Evolutionary conservation across 1,140 invertebrate species (phyloP).

Genomic region (Sesamia nonagrioides): DNA sequence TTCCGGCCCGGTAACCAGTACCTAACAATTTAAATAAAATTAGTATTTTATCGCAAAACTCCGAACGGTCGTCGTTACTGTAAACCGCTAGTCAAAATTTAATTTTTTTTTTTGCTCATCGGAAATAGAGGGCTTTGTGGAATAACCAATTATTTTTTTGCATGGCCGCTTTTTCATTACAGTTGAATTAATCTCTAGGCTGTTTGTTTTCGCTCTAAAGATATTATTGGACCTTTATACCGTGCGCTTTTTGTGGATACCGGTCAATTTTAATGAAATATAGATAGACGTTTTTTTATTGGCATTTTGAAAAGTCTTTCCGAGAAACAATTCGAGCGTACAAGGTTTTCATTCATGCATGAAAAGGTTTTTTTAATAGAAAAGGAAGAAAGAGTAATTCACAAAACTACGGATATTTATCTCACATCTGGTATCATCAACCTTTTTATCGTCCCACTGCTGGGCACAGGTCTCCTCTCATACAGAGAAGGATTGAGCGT

Average conservation of each 20-base stretch:
- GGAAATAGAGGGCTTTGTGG: conserved; percentile 71
- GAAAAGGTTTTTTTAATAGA: neutral
- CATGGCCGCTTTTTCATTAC: conserved; percentile 74
- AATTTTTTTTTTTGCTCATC: conserved; percentile 68
- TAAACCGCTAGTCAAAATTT: conserved; percentile 57
- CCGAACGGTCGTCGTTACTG: neutral
- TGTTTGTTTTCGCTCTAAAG: conserved; percentile 63
- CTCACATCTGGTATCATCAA: neutral
- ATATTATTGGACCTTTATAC: conserved; percentile 53
- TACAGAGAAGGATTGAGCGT: too few relatives aligned
- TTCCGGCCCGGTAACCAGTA: neutral
- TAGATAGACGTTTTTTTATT: too few relatives aligned
- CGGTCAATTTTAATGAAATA: too few relatives aligned
- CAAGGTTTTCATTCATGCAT: conserved; percentile 4
- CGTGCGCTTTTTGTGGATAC: conserved; percentile 38
- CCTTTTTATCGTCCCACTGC: too few relatives aligned
- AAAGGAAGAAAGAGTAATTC: neutral
- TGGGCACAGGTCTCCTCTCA: too few relatives aligned
- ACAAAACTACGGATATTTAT: neutral
- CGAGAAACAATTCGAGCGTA: conserved; percentile 26
- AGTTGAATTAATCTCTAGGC: conserved; percentile 69
- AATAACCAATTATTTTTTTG: conserved; percentile 81
- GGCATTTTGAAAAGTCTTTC: neutral
- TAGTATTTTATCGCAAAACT: conserved; percentile 29
- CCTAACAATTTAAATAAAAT: conserved; percentile 15